These are phyloP conservation scores for Doryteuthis pealeii DNA, from an alignment of 1,140 invertebrate genomes.

Conservation along the genomic window DNA sequence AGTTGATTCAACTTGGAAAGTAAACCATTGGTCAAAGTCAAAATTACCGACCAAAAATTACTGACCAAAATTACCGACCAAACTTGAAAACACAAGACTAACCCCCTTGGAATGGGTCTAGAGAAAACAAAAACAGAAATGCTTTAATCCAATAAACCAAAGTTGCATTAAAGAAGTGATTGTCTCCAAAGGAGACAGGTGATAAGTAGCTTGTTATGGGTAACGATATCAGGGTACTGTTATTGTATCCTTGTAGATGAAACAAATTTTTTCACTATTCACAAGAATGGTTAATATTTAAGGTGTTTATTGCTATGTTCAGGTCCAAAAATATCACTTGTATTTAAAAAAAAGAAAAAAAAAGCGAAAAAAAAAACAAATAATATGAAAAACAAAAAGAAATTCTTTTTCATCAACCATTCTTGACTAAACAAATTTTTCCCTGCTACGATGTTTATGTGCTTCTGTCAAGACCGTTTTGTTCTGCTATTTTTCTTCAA, in stretches of 20 bases:
- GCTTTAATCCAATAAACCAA: slow-evolving; percentile 7
- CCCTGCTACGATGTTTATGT: not conserved
- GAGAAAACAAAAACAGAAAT: slow-evolving; percentile 1
- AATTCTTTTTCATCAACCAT: slow-evolving; percentile 1
- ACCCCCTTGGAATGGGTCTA: not conserved
- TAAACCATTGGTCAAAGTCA: not conserved
- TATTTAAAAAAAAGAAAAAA: no score
- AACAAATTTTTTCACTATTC: not conserved
- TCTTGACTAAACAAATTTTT: not conserved
- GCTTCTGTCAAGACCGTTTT: not conserved
- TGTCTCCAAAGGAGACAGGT: slow-evolving; percentile 10
- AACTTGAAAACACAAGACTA: not conserved
- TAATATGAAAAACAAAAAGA: no score
- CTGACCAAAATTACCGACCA: not conserved
- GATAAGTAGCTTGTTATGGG: slow-evolving; percentile 9
- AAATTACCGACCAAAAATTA: not conserved
- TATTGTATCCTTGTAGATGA: not conserved
- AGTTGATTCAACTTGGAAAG: slow-evolving; percentile 8
- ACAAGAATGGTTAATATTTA: slow-evolving; percentile 2
- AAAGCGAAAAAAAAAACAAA: no score
- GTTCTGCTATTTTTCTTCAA: slow-evolving; percentile 1
- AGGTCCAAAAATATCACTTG: not conserved
- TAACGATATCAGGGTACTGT: not conserved
- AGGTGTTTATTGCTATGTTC: not conserved
- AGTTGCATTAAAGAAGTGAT: slow-evolving; percentile 5